Evolutionary conservation across 2,797 vertebrate species (phyloP), one percentile per base, ranked within the genome.

Genomic region (Thalassophryne amazonica): DNA sequence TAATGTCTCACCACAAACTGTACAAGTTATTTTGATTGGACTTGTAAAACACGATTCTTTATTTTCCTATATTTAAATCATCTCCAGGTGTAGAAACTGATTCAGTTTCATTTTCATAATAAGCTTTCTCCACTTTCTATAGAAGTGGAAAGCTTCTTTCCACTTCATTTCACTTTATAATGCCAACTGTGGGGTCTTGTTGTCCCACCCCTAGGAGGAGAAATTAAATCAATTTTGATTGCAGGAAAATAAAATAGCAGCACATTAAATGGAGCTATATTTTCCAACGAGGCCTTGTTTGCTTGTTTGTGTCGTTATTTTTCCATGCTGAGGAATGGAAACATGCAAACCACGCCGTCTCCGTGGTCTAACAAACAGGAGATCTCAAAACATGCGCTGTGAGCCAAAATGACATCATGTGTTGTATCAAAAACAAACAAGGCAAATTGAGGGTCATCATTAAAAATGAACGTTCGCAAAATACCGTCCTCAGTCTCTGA

Each of bases 241-340:
- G 48, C 56, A 39, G n/a, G 3, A 69, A 37, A n/a, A 63, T 64
- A 67, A 69, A 60, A 56, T 48, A 42, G 49, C 62, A 61, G 45
- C 36, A 25, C n/a, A 40, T 60, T 72, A 64, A 59, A 56, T 43
- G 31, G 55, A 60, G 46, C 62, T 57, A 52, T 25, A 48, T 60
- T 81, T 82, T 77, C 73, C 68, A 51, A 30, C 28, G 47, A 73
- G 67, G 54, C 48, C 73, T 74, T 78, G 74, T 78, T 78, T 79
- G 57, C 60, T 71, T 73, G 40, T 72, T 76, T 69, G 43, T 67
- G 73, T 63, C 43, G 35, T 50, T 52, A 6, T 62, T 60, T 66
- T 79, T 63, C 64, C 49, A 66, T 12, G 19, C 55, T 54, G 34
- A 47, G 36, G 48, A 33, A 46, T 73, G 61, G 50, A 69, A 65